phyloP scores from a whole-genome alignment of 2,797 vertebrate species.

The Chiloscyllium punctatum region DNA sequence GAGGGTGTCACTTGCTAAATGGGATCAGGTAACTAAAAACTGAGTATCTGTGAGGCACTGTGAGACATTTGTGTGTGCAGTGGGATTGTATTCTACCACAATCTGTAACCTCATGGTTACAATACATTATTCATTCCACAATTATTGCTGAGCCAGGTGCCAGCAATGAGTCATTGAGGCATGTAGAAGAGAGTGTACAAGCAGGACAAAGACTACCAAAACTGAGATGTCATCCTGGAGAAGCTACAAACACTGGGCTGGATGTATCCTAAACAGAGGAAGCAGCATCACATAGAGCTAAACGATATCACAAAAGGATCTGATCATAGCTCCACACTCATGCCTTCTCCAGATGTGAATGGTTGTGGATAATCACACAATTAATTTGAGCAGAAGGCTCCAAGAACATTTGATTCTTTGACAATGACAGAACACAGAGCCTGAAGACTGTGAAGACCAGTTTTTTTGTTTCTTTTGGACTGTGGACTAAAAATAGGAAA shows the following conservation, averaged over 20 bases:
- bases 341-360: background rate
- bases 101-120: too few species aligned
- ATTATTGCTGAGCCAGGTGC: too few species aligned
- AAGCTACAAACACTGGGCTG: background rate
- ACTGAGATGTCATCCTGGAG: background rate
- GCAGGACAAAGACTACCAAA: background rate
- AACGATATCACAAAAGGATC: background rate
- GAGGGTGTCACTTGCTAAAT: too few species aligned
- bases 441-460: background rate
- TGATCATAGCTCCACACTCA: background rate
- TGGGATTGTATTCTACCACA: too few species aligned
- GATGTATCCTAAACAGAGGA: background rate
- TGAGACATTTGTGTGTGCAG: too few species aligned
- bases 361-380: background rate
- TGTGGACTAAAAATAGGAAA: too few species aligned
- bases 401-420: background rate
- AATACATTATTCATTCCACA: too few species aligned
- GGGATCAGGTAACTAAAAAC: too few species aligned
- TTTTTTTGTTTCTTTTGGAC: too few species aligned
- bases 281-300: too few species aligned
- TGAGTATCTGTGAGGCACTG: too few species aligned
- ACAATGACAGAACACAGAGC: background rate
- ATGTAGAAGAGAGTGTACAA: background rate
- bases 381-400: background rate
- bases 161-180: too few species aligned